Percentiles rank a stretch among this genome's conserved stretches.
Conservation (phyloP, 35 echinoderm and acorn worm species). For the Eucidaris tribuloides region DNA sequence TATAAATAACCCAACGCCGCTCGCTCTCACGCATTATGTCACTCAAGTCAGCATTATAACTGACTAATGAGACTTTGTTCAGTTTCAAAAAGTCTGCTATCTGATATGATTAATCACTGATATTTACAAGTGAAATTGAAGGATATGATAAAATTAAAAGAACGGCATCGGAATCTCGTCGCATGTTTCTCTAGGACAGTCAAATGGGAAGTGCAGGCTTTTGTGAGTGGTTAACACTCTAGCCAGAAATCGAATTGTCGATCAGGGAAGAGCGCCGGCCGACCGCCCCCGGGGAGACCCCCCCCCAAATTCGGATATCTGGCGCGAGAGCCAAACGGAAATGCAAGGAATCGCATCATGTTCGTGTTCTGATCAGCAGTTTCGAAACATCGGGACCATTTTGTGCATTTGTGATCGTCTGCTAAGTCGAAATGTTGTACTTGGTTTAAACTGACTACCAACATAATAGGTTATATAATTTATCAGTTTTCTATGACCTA, state of each 20-base stretch:
- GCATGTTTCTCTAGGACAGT: constrained; percentile 89
- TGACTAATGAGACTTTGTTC: no score
- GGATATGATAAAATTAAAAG: constrained; percentile 67
- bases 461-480: no score
- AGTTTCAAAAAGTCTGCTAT: no score
- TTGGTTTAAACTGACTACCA: no score
- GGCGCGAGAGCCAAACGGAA: constrained; percentile 70
- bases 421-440: not conserved
- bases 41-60: no score
- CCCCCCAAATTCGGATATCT: constrained; percentile 97
- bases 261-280: constrained; percentile 82
- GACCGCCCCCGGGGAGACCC: no score
- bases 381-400: constrained; percentile 94
- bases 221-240: constrained; percentile 95
- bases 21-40: no score
- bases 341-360: constrained; percentile 84
- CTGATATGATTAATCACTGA: no score
- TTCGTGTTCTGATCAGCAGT: constrained; percentile 79
- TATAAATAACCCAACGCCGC: no score
- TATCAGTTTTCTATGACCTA: no score
- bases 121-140: constrained; percentile 61
- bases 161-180: constrained; percentile 64
- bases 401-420: constrained; percentile 93
- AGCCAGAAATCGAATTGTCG: constrained; percentile 82
- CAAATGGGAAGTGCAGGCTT: constrained; percentile 80